phyloP scores from a whole-genome alignment of 1,140 invertebrate species.

The Phthorimaea operculella region DNA sequence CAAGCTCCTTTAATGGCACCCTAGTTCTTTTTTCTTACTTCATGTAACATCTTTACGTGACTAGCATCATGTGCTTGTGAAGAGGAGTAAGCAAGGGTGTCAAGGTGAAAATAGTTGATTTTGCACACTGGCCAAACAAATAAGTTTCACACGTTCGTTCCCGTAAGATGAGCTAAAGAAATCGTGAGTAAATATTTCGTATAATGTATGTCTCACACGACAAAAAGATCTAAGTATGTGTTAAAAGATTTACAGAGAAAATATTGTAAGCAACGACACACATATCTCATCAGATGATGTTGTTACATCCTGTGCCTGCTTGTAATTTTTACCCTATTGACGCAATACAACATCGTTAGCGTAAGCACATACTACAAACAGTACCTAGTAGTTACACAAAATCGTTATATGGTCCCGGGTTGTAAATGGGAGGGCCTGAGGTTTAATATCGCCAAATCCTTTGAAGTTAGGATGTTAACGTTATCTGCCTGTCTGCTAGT shows the following conservation, averaged over 20 bases:
- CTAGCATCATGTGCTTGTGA: neutral
- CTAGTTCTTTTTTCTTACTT: too few relatives aligned
- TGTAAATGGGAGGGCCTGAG: constrained; percentile 3
- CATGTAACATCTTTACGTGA: neutral
- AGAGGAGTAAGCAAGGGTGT: constrained; percentile 18
- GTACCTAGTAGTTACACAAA: too few relatives aligned
- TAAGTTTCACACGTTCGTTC: constrained; percentile 26
- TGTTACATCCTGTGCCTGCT: too few relatives aligned
- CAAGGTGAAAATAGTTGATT: constrained; percentile 29
- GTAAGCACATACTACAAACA: too few relatives aligned
- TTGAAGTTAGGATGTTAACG: constrained; percentile 13
- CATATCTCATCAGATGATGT: too few relatives aligned
- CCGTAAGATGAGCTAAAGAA: constrained; percentile 23
- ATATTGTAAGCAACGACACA: too few relatives aligned
- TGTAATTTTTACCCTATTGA: too few relatives aligned
- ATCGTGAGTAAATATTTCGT: constrained; percentile 34
- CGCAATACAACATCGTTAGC: too few relatives aligned
- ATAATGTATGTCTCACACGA: too few relatives aligned
- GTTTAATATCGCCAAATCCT: constrained; percentile 15
- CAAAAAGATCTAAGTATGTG: too few relatives aligned
- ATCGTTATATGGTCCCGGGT: neutral
- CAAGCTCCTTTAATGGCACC: too few relatives aligned
- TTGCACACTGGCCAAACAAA: constrained; percentile 25
- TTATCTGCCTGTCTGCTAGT: constrained; percentile 1
- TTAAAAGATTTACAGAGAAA: constrained; percentile 13